Percentiles rank a stretch among this genome's conserved stretches.
Conservation (phyloP, 2,888 invertebrate genomes). For the Chrysolina oricalcia region DNA sequence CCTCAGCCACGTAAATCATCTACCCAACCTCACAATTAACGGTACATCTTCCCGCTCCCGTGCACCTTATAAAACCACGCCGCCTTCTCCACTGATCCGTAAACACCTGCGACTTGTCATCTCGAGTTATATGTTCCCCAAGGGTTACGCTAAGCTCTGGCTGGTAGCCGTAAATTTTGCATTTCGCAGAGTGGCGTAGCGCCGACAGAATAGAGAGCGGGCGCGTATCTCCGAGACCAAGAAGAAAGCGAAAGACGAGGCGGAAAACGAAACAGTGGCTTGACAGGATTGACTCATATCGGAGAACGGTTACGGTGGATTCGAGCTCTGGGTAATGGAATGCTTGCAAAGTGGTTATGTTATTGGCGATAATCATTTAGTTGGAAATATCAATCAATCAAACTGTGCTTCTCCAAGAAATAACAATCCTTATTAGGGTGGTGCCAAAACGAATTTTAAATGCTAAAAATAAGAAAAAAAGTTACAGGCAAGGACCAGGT, state of each 20-base stretch:
- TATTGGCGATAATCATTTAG: too few relatives aligned
- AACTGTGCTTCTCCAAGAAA: too few relatives aligned
- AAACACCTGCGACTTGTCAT: conserved; percentile 70
- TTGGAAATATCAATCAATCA: too few relatives aligned
- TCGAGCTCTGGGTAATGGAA: too few relatives aligned
- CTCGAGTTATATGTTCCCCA: conserved; percentile 66
- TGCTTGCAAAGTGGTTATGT: too few relatives aligned
- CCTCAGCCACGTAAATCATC: neutral
- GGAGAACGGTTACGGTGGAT: neutral
- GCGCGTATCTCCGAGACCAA: conserved; percentile 28
- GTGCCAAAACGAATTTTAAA: too few relatives aligned
- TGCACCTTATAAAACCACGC: neutral
- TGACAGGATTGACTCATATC: neutral
- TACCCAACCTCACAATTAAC: neutral
- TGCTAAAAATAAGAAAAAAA: too few relatives aligned
- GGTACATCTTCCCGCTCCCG: neutral
- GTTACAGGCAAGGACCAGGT: too few relatives aligned
- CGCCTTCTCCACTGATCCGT: conserved; percentile 52
- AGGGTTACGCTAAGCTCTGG: conserved; percentile 62
- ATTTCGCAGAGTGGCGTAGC: conserved; percentile 62
- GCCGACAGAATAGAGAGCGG: conserved; percentile 55
- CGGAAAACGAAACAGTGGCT: neutral
- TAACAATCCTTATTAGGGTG: too few relatives aligned
- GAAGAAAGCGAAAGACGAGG: conserved; percentile 14
- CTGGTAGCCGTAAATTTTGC: conserved; percentile 64